phyloP scores from a whole-genome alignment of 2,113 vertebrate genomes.

The Syrrhaptes paradoxus region DNA sequence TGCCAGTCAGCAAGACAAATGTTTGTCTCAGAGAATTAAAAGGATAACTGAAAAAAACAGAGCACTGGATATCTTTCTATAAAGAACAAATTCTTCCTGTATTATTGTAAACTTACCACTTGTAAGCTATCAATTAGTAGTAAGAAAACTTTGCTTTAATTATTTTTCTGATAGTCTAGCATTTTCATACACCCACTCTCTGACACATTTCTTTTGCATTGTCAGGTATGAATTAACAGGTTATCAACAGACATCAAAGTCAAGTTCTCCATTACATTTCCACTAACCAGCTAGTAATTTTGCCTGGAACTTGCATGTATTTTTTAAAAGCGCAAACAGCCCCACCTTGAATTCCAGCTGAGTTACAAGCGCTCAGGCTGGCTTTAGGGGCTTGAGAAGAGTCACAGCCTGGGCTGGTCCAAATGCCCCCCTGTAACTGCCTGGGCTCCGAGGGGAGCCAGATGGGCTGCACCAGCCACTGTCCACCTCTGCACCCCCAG shows the following conservation, averaged over 20 bases:
- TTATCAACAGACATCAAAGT: not conserved
- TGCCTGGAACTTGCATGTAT: not conserved
- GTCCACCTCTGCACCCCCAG: not conserved
- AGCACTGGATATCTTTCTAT: not conserved
- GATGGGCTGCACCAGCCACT: not conserved
- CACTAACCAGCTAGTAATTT: not conserved
- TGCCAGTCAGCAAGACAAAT: not conserved
- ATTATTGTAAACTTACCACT: not conserved
- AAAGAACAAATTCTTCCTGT: not conserved
- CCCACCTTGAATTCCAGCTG: not conserved
- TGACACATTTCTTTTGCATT: not conserved
- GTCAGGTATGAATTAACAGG: not conserved
- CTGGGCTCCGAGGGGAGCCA: no score
- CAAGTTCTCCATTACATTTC: not conserved
- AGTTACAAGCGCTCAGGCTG: not conserved
- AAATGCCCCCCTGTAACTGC: rapidly evolving
- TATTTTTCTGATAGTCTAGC: not conserved
- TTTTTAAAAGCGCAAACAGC: not conserved
- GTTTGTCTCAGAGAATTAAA: not conserved
- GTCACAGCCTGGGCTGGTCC: not conserved
- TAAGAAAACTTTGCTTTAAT: not conserved
- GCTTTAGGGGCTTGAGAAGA: not conserved
- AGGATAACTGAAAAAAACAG: not conserved
- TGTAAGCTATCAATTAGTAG: not conserved
- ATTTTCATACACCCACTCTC: not conserved